These are phyloP conservation scores for Odontamblyopus rebecca DNA, from an alignment of 2,797 vertebrate species.

Conservation along the genomic window DNA sequence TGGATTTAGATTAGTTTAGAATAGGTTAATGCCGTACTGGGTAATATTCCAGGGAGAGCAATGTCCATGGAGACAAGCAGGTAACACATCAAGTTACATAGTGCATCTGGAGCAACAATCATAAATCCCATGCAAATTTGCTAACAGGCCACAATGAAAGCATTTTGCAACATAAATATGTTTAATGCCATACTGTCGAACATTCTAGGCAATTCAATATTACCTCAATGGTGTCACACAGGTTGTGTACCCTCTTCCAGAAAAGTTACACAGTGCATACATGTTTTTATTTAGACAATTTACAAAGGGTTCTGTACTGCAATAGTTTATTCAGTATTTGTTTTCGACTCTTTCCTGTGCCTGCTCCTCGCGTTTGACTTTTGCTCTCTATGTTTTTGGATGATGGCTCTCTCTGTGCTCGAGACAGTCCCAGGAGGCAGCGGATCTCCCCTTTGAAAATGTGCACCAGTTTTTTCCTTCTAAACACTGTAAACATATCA, in stretches of 20 bases:
- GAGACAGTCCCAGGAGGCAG: conserved; percentile 37
- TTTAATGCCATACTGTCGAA: neutral
- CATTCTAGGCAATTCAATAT: no score
- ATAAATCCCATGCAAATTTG: no score
- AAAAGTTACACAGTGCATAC: neutral
- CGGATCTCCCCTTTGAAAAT: conserved; percentile 44
- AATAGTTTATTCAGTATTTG: neutral
- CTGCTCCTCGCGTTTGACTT: neutral
- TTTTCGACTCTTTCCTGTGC: neutral
- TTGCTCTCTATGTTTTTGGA: conserved; percentile 4
- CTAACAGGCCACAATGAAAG: neutral
- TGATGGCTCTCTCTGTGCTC: conserved; percentile 25
- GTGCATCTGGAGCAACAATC: no score
- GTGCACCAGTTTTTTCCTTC: conserved; percentile 27
- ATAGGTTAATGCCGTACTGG: no score
- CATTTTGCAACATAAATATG: neutral
- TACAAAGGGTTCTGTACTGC: neutral
- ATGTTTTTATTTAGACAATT: neutral
- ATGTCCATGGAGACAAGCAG: neutral
- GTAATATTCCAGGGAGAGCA: no score
- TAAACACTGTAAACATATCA: conserved; percentile 39
- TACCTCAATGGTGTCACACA: neutral
- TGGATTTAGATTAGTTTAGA: no score
- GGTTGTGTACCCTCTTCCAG: neutral
- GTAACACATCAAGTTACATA: no score